Evolutionary conservation across 2,797 vertebrate genomes (phyloP), one percentile per base, ranked within the genome.

Genomic region (Tapirus indicus): DNA sequence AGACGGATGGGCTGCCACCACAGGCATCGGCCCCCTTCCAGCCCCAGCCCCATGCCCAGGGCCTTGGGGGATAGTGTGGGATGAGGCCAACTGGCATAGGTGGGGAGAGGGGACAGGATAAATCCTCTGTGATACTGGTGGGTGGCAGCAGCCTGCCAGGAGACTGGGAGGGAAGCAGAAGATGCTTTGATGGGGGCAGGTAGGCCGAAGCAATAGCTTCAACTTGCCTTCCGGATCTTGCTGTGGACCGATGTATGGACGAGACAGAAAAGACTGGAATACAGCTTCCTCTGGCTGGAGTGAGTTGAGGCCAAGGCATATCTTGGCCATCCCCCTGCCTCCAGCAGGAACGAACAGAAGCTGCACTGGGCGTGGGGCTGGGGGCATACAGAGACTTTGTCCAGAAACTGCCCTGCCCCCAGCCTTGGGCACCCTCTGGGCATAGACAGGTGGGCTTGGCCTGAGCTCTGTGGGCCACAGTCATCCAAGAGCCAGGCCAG

Each of bases 261-360:
- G 79, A 91, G 74, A 18, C 68, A 23, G 88, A 23, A 84, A 52
- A 78, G 79, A 27, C 47, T 91, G 41, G 54, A 17, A 58, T 13
- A 29, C 1, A n/a, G 54, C 75, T 49, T 52, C 38, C 29, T 29
- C 78, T 35, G 79, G 74, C 64, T 47, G 14, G 9, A 32, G 52
- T 71, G 47, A 96, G 49, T 18, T 20, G 21, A 86, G 72, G 72
- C 54, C 89, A 74, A 35, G n/a, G 52, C 44, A 1, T 2, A 56
- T n/a, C 58, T 80, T 77, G 84, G 32, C 20, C 66, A 60, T 23
- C 9, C 27, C n/a, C 23, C 21, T 27, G 56, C 62, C 44, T 86
- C 27, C 14, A 85, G 80, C 68, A 92, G 86, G 56, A 92, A 82
- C 58, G 54, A 71, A 13, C 29, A 89, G 89, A 88, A 96, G 20